phyloP scores from a whole-genome alignment of 2,113 vertebrate species.

The Cnemophilus loriae region DNA sequence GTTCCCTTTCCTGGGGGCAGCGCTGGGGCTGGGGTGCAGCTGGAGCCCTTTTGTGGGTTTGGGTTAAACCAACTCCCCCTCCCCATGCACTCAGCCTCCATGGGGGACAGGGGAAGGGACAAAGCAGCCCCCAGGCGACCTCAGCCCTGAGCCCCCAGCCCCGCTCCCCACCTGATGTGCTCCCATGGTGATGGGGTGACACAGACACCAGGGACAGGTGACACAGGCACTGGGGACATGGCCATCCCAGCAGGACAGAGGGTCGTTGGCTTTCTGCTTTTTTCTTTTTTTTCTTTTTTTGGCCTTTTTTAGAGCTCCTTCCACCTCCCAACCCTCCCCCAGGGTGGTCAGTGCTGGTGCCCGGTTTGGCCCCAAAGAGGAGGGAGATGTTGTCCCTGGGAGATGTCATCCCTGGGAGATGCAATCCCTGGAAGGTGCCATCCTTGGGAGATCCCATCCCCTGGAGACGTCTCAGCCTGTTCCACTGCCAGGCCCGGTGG shows the following conservation, averaged over 20 bases:
- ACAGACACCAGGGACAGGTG: background rate
- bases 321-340: background rate
- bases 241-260: background rate
- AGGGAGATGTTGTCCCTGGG: background rate
- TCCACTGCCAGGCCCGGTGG: background rate
- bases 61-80: background rate
- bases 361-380: rapidly evolving
- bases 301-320: background rate
- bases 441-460: background rate
- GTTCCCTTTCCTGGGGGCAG: background rate
- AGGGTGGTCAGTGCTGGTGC: background rate
- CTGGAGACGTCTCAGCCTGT: background rate
- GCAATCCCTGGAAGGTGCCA: background rate
- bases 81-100: background rate
- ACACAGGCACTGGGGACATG: background rate
- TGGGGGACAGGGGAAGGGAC: background rate
- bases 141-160: no score
- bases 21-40: background rate
- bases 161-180: background rate
- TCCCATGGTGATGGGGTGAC: background rate
- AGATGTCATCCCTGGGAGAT: background rate
- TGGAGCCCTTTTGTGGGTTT: background rate
- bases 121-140: background rate
- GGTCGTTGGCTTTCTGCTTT: background rate
- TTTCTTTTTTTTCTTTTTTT: background rate